Percentiles rank a stretch among this genome's conserved stretches.
phyloP scores from a whole-genome alignment of 2,797 vertebrate species.

The Lophotriccus pileatus region DNA sequence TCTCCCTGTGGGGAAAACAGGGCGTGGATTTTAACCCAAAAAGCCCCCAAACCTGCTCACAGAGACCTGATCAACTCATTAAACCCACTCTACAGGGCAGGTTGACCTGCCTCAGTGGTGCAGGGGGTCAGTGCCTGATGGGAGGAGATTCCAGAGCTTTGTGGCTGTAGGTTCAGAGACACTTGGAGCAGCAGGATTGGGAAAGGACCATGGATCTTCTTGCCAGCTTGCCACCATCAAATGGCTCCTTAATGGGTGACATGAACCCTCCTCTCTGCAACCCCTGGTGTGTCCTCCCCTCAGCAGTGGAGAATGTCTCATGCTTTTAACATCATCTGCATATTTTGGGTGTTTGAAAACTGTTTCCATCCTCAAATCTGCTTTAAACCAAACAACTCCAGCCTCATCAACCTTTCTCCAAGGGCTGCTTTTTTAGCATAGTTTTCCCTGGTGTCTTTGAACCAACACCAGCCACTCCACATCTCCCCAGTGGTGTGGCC shows the following conservation, averaged over 20 bases:
- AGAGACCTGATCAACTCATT: not conserved
- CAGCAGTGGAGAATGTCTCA: not conserved
- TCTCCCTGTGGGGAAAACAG: accelerated
- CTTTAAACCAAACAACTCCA: not conserved
- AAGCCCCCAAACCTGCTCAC: not conserved
- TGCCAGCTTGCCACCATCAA: not conserved
- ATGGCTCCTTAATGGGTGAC: not conserved
- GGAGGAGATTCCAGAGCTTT: not conserved
- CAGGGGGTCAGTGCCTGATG: not conserved
- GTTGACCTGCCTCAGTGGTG: not conserved
- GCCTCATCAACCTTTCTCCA: not conserved
- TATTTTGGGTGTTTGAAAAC: not conserved
- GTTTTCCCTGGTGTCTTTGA: not conserved
- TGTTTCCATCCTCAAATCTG: not conserved
- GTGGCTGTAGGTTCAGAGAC: not conserved
- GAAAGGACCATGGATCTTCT: not conserved
- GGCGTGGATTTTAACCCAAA: not conserved
- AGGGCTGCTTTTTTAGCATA: not conserved
- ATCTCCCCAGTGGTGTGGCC: not conserved
- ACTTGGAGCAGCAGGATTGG: not conserved
- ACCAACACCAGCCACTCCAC: not conserved
- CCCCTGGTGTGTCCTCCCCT: not conserved
- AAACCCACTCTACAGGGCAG: not conserved
- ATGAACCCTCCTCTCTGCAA: not conserved
- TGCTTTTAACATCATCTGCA: not conserved